Conservation (phyloP, 2,113 vertebrate species). For the Rhinopomastus cyanomelas region DNA sequence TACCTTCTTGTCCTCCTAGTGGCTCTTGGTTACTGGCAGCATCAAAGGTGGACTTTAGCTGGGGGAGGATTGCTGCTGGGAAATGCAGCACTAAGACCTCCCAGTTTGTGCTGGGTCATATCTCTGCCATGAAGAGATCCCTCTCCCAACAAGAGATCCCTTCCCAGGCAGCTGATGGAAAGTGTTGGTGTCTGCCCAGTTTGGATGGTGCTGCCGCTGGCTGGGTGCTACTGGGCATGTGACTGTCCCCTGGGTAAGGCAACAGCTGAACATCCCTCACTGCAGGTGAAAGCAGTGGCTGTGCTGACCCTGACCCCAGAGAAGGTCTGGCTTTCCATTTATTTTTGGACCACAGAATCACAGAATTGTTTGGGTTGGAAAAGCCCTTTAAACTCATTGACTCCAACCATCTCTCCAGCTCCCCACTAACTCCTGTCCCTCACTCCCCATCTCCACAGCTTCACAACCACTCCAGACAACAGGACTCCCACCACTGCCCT, state of each 20-base stretch:
- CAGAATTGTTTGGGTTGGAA: neutral
- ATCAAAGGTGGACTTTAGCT: neutral
- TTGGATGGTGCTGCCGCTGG: neutral
- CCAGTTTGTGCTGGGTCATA: neutral
- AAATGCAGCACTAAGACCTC: neutral
- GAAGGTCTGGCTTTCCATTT: neutral
- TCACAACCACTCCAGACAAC: neutral
- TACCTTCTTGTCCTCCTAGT: neutral
- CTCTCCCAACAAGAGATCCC: neutral
- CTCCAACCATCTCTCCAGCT: too few relatives aligned
- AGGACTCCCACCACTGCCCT: neutral
- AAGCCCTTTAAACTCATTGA: neutral
- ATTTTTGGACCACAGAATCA: neutral
- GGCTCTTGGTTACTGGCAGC: neutral
- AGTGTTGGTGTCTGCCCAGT: neutral
- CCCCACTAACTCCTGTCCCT: too few relatives aligned
- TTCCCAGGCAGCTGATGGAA: neutral
- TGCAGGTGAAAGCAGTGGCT: too few relatives aligned
- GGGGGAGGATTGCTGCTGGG: neutral
- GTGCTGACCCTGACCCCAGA: neutral
- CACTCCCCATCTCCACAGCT: neutral
- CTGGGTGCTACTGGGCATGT: neutral
- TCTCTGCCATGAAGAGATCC: neutral
- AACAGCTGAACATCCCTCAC: neutral
- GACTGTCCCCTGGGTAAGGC: rapidly evolving